These are phyloP conservation scores for Neocloeon triangulifer DNA, from an alignment of 1,140 invertebrate genomes.

Conservation along the genomic window DNA sequence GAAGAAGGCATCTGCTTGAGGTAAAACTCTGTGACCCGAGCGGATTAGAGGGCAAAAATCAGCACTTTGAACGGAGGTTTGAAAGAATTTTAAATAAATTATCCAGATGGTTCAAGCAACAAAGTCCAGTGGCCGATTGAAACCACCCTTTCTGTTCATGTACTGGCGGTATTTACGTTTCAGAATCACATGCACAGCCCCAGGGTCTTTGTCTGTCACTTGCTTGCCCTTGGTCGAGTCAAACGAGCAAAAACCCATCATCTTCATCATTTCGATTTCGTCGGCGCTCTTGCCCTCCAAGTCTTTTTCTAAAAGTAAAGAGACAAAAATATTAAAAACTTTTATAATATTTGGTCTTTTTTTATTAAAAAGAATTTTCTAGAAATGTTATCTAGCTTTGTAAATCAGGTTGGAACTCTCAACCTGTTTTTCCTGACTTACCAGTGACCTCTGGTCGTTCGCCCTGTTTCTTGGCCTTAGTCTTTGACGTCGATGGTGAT, in stretches of 20 bases:
- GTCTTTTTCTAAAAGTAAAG: constrained; percentile 31
- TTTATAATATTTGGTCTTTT: constrained; percentile 2
- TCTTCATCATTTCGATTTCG: constrained; percentile 86
- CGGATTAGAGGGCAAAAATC: no score
- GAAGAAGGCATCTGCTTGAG: no score
- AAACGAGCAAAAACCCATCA: constrained; percentile 93
- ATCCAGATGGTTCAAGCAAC: constrained; percentile 51
- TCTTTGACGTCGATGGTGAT: constrained; percentile 26
- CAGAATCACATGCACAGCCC: constrained; percentile 81
- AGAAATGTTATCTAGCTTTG: background rate
- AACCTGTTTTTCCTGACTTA: background rate
- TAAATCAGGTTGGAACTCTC: background rate
- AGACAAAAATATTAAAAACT: constrained; percentile 3
- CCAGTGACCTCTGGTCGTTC: background rate
- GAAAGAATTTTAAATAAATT: no score
- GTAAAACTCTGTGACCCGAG: no score
- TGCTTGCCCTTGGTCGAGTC: constrained; percentile 89
- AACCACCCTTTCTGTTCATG: constrained; percentile 98
- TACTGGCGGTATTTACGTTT: constrained; percentile 97
- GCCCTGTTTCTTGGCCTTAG: background rate
- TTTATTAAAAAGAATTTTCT: background rate
- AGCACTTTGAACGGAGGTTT: no score
- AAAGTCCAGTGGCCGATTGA: constrained; percentile 93
- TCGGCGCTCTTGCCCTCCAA: constrained; percentile 65
- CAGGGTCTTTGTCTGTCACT: constrained; percentile 79